phyloP scores from a whole-genome alignment of 2,888 invertebrate genomes.

The Galeopsomyia nigrocyanea region DNA sequence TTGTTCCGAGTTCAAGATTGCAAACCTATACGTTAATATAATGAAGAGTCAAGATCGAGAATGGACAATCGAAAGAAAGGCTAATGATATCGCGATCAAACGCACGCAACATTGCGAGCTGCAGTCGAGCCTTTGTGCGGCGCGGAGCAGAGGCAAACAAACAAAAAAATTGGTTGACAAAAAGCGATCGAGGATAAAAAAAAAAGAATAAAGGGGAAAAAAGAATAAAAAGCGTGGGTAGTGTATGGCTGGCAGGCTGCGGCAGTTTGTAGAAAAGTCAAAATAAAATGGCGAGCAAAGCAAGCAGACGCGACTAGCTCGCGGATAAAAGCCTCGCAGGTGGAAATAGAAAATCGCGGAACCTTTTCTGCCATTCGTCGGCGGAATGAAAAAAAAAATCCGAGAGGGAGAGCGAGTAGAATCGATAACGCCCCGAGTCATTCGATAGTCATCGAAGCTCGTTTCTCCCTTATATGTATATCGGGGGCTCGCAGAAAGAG shows the following conservation, averaged over 20 bases:
- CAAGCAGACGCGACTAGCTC: constrained; percentile 8
- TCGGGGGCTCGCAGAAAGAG: constrained; percentile 12
- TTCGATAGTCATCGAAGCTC: constrained; percentile 64
- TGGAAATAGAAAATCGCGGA: constrained; percentile 36
- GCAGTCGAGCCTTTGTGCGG: too few species aligned
- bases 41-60: too few species aligned
- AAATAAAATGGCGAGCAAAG: constrained; percentile 37
- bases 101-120: too few species aligned
- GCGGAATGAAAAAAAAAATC: constrained; percentile 36
- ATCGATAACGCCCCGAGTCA: constrained; percentile 67
- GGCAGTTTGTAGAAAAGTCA: constrained; percentile 29
- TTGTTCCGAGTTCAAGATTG: constrained; percentile 4
- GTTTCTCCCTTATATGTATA: constrained; percentile 32
- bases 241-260: not conserved
- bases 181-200: constrained; percentile 21
- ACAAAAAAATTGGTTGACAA: constrained; percentile 26
- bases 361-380: constrained; percentile 19
- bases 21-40: too few species aligned
- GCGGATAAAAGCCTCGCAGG: not conserved
- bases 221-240: constrained; percentile 10
- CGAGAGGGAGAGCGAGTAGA: constrained; percentile 52
- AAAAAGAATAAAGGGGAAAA: not conserved
- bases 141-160: constrained; percentile 9
- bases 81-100: too few species aligned
- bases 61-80: too few species aligned